phyloP scores from a whole-genome alignment of 1,140 invertebrate species.

The Galleria mellonella region DNA sequence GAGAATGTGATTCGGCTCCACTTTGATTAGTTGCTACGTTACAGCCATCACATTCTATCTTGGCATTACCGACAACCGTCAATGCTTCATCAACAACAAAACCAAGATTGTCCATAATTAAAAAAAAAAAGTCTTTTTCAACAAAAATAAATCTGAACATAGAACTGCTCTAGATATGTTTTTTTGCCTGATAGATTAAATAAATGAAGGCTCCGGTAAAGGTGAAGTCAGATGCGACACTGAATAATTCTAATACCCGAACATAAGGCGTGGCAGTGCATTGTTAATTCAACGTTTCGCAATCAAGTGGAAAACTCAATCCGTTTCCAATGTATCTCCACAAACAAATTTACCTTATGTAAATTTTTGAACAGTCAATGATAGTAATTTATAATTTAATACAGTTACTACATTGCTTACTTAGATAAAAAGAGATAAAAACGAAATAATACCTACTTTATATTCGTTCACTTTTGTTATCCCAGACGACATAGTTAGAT shows the following conservation, averaged over 20 bases:
- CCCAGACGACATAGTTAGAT: no score
- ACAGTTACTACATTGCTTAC: no score
- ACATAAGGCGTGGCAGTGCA: conserved; percentile 18
- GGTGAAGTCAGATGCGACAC: conserved; percentile 10
- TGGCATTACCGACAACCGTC: conserved; percentile 7
- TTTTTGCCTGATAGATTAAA: background rate
- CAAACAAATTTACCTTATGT: no score
- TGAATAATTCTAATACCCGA: conserved; percentile 19
- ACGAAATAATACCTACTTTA: no score
- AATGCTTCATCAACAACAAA: conserved; percentile 24
- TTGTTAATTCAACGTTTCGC: conserved; percentile 32
- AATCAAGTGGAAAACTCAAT: conserved; percentile 16
- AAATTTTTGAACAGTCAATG: no score
- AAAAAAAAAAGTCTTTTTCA: no score
- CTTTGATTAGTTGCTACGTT: conserved; percentile 16
- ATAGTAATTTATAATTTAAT: no score
- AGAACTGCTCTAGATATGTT: background rate
- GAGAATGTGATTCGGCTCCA: background rate
- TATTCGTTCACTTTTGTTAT: no score
- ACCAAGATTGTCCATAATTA: conserved; percentile 30
- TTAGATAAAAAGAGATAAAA: no score
- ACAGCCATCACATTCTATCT: background rate
- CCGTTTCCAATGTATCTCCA: background rate
- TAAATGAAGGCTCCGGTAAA: background rate
- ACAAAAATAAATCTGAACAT: no score